Base-by-base conservation (phyloP, 2,113 vertebrate species). In the Synodontis membranacea region DNA sequence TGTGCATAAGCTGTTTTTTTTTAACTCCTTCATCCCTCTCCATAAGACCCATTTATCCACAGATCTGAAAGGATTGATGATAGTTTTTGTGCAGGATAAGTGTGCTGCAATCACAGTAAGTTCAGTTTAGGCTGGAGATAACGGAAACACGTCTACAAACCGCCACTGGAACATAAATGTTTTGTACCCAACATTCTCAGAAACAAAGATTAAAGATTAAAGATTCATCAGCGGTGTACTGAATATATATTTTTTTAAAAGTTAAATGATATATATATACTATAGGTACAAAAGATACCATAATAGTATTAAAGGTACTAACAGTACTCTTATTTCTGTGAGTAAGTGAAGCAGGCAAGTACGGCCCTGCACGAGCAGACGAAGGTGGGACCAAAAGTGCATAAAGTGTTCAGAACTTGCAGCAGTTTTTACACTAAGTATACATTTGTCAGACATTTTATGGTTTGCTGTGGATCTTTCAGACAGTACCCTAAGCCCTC, bases 91-190 rank as follows among this genome's bases (percentile, higher is more conserved):
- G 2, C 46, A 1, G n/a, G 12, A 34, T n/a, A 79, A 66, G 23
- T 31, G 25, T 68, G 46, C 58, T 75, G 48, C 81, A 91, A 60
- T 86, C 79, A 84, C 66, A 85, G 81, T 88, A 84, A 64, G 85
- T 64, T 37, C 23, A 19, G 4, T 37, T 54, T 1, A 54, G 31
- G 78, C 58, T 58, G 15, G 31, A 80, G 78, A 80, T 37, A 54
- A 80, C 12, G 19, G 50, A 23, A 80, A 23, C 46, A 39, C 31
- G 12, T 39, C 31, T 23, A 3, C 9, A 54, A 54, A 21, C 10
- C 10, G 50, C 46, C 12, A 23, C n/a, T n/a, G n/a, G n/a, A n/a
- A n/a, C n/a, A n/a, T n/a, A 25, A 42, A 72, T 0, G 21, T 39
- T 1, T 46, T 25, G 23, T 28, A 74, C 21, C 3, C 28, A 75